These are phyloP conservation scores for Drepanosiphum platanoidis DNA, from an alignment of 2,888 invertebrate genomes.

Conservation along the genomic window DNA sequence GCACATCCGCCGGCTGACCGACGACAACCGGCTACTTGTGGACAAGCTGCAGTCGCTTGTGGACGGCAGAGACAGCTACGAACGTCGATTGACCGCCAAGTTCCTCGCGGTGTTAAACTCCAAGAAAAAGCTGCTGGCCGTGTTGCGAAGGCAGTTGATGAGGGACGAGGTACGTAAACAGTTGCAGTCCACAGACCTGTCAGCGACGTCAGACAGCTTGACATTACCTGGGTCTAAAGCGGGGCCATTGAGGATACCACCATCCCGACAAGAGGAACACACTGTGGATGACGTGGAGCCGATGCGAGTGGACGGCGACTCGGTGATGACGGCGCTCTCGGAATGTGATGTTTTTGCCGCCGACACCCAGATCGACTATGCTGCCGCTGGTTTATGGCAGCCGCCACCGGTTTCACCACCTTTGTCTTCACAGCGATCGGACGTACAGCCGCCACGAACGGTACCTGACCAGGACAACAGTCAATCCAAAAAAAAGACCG, in stretches of 20 bases:
- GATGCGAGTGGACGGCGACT: background rate
- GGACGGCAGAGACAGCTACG: background rate
- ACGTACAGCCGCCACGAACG: background rate
- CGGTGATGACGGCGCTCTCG: background rate
- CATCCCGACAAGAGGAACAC: background rate
- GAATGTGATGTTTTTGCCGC: background rate
- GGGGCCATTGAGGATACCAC: too few species aligned
- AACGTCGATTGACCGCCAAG: background rate
- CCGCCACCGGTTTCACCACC: background rate
- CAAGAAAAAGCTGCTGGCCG: background rate
- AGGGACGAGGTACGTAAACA: background rate
- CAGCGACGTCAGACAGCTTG: too few species aligned
- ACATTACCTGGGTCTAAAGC: too few species aligned
- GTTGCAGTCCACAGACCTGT: accelerated
- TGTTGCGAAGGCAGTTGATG: background rate
- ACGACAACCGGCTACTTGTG: constrained; percentile 4
- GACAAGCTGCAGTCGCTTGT: background rate
- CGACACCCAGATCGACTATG: background rate
- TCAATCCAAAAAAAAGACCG: background rate
- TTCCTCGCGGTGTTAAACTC: constrained; percentile 6
- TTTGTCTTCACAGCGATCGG: background rate
- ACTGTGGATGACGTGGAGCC: background rate
- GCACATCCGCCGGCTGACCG: background rate
- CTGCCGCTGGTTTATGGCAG: background rate
- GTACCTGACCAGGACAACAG: background rate